Evolutionary conservation across 2,888 invertebrate genomes (phyloP).

Genomic region (Plebejus melissa): DNA sequence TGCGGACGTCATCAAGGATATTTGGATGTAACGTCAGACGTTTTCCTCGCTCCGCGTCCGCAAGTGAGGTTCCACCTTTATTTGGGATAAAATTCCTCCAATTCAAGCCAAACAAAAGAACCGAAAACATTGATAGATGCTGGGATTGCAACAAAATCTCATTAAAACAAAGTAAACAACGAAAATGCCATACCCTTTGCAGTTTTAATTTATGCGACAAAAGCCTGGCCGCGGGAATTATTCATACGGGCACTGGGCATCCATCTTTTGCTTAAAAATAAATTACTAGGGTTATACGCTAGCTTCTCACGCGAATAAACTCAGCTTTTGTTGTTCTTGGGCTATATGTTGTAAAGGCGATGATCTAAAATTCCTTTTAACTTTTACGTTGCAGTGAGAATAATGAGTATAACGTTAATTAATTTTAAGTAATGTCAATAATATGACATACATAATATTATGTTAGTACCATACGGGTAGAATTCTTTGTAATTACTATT

Average conservation of each 20-base stretch:
- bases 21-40: no score
- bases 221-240: conserved; percentile 41
- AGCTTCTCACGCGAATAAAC: conserved; percentile 28
- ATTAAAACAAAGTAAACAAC: conserved; percentile 41
- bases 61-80: background rate
- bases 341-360: background rate
- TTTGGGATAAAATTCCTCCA: background rate
- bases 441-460: background rate
- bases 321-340: background rate
- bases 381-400: background rate
- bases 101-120: background rate
- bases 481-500: background rate
- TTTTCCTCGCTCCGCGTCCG: no score
- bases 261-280: conserved; percentile 43
- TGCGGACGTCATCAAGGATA: no score
- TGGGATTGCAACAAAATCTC: conserved; percentile 36
- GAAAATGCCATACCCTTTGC: conserved; percentile 40
- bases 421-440: background rate
- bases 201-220: conserved; percentile 43
- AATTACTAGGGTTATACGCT: conserved; percentile 32
- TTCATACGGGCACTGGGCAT: conserved; percentile 47
- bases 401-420: background rate
- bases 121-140: background rate
- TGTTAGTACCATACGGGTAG: background rate
- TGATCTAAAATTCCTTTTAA: background rate